A percentile compares a stretch with the other conserved stretches of the same genome.
Conservation (phyloP, 2,113 vertebrate species). For the Sardina pilchardus region DNA sequence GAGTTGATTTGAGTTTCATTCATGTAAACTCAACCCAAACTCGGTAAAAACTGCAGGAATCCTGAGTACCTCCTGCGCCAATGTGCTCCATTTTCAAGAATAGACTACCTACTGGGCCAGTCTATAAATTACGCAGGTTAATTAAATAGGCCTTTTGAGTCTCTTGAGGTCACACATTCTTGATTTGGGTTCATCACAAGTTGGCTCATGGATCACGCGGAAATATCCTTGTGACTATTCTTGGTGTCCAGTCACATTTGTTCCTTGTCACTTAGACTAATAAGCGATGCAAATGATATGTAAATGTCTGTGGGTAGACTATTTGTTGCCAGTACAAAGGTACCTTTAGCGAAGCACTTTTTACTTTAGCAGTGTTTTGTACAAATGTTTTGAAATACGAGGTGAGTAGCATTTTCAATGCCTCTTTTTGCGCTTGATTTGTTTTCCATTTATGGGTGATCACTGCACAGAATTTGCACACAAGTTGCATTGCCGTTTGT, state of each 20-base stretch:
- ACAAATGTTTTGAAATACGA: not conserved
- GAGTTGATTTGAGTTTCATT: not conserved
- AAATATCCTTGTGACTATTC: not conserved
- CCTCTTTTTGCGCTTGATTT: not conserved
- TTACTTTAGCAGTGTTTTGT: no score
- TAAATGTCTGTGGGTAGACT: not conserved
- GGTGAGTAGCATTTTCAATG: not conserved
- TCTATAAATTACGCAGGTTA: slow-evolving; percentile 12
- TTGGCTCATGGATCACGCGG: not conserved
- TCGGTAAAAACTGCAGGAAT: not conserved
- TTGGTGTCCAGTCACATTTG: not conserved
- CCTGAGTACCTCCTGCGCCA: not conserved
- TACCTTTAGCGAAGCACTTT: not conserved
- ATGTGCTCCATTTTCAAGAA: slow-evolving; percentile 11
- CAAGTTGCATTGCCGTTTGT: not conserved
- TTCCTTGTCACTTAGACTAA: not conserved
- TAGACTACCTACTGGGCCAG: slow-evolving; percentile 5
- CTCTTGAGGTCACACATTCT: not conserved
- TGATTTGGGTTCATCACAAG: not conserved
- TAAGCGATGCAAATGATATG: not conserved
- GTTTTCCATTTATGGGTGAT: not conserved
- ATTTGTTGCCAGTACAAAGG: not conserved
- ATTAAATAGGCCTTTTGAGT: not conserved
- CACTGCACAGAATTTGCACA: not conserved
- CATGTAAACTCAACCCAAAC: no score